Evolutionary conservation across 2,797 vertebrate genomes (phyloP).

Genomic region (Microhierax caerulescens): DNA sequence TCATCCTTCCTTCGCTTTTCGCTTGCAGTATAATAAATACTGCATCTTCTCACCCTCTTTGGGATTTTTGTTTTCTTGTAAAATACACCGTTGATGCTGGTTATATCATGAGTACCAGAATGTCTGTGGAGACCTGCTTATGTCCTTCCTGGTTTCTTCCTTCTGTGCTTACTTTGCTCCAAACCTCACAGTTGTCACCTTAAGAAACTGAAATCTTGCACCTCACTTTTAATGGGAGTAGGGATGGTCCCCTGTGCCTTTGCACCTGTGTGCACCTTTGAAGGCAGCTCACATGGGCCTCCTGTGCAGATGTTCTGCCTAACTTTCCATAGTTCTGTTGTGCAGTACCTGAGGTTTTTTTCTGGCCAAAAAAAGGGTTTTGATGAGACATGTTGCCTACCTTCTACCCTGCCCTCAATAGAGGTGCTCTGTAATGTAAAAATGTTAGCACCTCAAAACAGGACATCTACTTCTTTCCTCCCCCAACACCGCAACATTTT

Average conservation of each 20-base stretch:
- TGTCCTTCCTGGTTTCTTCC: not conserved
- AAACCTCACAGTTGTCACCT: not conserved
- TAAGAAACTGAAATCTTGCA: not conserved
- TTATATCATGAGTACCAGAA: not conserved
- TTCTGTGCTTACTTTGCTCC: not conserved
- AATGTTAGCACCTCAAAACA: not conserved
- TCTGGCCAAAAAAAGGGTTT: not conserved
- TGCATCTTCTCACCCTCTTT: not conserved
- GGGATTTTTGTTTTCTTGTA: not conserved
- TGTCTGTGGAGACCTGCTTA: not conserved
- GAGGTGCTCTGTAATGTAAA: not conserved
- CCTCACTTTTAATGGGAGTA: not conserved
- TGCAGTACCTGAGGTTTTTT: rapidly evolving
- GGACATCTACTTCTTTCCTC: too few relatives aligned
- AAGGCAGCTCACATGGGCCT: not conserved
- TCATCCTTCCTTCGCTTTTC: not conserved
- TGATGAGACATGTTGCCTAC: not conserved
- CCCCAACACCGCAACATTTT: not conserved
- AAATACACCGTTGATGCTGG: not conserved
- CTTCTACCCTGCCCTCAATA: not conserved
- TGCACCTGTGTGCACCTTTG: not conserved
- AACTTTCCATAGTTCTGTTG: not conserved
- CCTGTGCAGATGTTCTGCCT: not conserved
- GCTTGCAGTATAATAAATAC: too few relatives aligned
- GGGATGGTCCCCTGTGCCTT: not conserved